Evolutionary conservation across 35 echinoderm and acorn worm genomes (phyloP).

Genomic region (Apostichopus japonicus): DNA sequence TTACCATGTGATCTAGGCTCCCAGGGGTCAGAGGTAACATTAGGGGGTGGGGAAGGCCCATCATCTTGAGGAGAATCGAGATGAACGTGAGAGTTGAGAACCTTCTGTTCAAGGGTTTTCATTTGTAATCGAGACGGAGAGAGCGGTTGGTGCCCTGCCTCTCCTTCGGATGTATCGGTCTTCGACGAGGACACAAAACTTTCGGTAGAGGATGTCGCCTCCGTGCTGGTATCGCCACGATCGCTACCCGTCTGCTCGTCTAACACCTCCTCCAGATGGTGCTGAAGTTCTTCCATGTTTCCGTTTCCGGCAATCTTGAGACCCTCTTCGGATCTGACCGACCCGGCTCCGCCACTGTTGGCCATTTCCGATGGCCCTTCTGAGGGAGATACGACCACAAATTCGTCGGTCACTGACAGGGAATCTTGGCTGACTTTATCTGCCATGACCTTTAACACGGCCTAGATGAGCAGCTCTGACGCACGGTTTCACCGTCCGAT

Average conservation of each 20-base stretch:
- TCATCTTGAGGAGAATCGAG: not conserved
- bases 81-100: conserved; percentile 29
- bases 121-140: conserved; percentile 11
- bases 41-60: not conserved
- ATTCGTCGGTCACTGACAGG: conserved; percentile 90
- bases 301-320: conserved; percentile 94
- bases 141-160: not conserved
- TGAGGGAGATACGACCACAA: conserved; percentile 84
- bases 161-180: not conserved
- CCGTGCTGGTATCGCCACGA: conserved; percentile 16
- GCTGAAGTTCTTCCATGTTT: conserved; percentile 96
- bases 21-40: conserved; percentile 63
- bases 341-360: conserved; percentile 19
- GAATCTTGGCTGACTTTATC: conserved; percentile 98
- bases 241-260: conserved; percentile 63
- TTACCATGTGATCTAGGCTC: conserved; percentile 51
- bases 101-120: conserved; percentile 44
- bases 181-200: conserved; percentile 2
- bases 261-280: conserved; percentile 85
- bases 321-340: conserved; percentile 62
- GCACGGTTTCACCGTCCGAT: not conserved
- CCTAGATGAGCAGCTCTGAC: not conserved
- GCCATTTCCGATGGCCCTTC: conserved; percentile 56
- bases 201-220: not conserved
- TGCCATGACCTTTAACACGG: conserved; percentile 65